These are phyloP conservation scores for Rhynchophorus ferrugineus DNA, from an alignment of 1,140 invertebrate genomes.

Conservation along the genomic window DNA sequence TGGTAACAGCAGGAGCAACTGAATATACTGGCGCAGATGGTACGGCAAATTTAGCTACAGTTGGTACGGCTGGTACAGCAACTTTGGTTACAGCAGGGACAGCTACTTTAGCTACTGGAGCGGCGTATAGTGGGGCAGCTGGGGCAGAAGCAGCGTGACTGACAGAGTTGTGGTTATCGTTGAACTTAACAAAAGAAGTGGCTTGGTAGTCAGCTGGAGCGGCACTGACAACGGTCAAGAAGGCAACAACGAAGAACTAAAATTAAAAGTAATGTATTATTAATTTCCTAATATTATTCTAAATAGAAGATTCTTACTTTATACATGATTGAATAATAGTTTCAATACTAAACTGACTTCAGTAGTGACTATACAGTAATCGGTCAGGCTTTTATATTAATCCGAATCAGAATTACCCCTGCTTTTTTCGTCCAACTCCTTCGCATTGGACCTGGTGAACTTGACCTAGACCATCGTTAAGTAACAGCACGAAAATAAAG, in stretches of 20 bases:
- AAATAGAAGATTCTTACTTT: neutral
- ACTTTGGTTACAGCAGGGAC: slow-evolving; percentile 12
- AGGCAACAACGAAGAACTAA: slow-evolving; percentile 14
- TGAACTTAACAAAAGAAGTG: slow-evolving; percentile 18
- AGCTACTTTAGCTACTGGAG: slow-evolving; percentile 19
- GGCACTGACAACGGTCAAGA: slow-evolving; percentile 16
- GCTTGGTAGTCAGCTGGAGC: slow-evolving; percentile 23
- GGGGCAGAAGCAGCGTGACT: slow-evolving; percentile 42
- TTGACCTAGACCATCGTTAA: too few species aligned
- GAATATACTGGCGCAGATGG: slow-evolving; percentile 12
- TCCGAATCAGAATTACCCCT: neutral
- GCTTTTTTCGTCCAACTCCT: too few species aligned
- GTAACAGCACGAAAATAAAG: too few species aligned
- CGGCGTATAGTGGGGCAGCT: slow-evolving; percentile 2
- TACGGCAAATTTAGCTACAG: slow-evolving; percentile 15
- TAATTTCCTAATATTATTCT: too few species aligned
- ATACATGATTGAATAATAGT: neutral
- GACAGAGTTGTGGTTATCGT: slow-evolving; percentile 29
- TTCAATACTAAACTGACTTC: neutral
- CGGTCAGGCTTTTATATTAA: neutral
- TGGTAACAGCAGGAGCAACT: slow-evolving; percentile 28
- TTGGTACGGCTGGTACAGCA: slow-evolving; percentile 27
- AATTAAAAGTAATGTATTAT: too few species aligned
- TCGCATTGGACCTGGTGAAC: too few species aligned
- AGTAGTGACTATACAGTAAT: neutral